These are phyloP conservation scores for Drosophila athabasca DNA, from an alignment of 1,140 invertebrate species.

Conservation along the genomic window DNA sequence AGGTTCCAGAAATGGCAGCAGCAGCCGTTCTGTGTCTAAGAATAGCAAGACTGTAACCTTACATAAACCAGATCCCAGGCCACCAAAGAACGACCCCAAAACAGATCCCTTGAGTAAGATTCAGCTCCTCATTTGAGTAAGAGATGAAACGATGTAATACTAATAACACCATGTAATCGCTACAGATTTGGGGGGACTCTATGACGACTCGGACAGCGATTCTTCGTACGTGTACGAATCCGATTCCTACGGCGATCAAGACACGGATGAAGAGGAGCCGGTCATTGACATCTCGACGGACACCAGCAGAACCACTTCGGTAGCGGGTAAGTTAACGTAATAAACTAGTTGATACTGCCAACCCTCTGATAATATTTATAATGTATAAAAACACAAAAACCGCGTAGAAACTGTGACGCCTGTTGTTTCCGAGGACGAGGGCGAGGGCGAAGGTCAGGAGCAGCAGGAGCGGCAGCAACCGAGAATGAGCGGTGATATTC, in stretches of 20 bases:
- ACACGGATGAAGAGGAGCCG: conserved; percentile 57
- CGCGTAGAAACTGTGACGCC: conserved; percentile 78
- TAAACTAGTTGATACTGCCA: conserved; percentile 76
- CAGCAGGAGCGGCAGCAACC: conserved; percentile 13
- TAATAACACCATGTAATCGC: background rate
- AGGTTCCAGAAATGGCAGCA: conserved; percentile 24
- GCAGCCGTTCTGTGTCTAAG: conserved; percentile 6
- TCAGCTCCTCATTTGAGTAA: background rate
- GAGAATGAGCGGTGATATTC: conserved; percentile 17
- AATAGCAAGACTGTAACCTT: conserved; percentile 58
- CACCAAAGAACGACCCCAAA: conserved; percentile 55
- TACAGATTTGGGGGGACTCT: conserved; percentile 43
- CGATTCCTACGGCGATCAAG: conserved; percentile 54
- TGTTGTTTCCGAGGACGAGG: conserved; percentile 75
- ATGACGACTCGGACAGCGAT: conserved; percentile 50
- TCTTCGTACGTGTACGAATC: conserved; percentile 60
- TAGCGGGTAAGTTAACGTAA: conserved; percentile 68
- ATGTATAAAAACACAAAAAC: conserved; percentile 70
- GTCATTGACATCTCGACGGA: conserved; percentile 71
- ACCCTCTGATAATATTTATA: conserved; percentile 80
- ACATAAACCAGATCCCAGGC: conserved; percentile 38
- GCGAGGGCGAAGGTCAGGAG: conserved; percentile 21
- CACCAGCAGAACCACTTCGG: conserved; percentile 49
- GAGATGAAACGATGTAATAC: background rate
- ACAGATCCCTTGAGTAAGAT: conserved; percentile 58